A percentile compares a stretch with the other conserved stretches of the same genome.
Evolutionary conservation across 2,888 invertebrate species (phyloP).

Genomic region (Hybos culiciformis): DNA sequence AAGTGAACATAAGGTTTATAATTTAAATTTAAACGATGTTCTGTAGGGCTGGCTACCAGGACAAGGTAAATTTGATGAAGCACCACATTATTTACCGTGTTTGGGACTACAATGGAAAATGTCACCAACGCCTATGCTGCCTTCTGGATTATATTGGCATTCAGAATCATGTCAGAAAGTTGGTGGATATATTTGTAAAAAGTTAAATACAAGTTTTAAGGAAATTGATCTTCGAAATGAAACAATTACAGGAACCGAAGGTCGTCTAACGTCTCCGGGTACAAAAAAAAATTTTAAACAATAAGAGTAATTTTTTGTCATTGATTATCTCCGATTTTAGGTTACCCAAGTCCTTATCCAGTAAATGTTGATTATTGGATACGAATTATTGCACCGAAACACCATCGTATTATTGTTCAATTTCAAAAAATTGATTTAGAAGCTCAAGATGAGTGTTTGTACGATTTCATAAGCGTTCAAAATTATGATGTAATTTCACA

Average conservation of each 20-base stretch:
- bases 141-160: constrained; percentile 60
- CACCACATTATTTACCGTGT: constrained; percentile 32
- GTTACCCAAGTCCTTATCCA: constrained; percentile 57
- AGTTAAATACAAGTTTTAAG: constrained; percentile 30
- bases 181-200: constrained; percentile 57
- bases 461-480: constrained; percentile 59
- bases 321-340: constrained; percentile 12
- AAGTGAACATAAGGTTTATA: not conserved
- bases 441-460: constrained; percentile 61
- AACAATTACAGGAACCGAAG: constrained; percentile 50
- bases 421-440: constrained; percentile 59
- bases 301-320: not conserved
- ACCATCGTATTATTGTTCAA: constrained; percentile 52
- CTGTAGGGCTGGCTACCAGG: constrained; percentile 47
- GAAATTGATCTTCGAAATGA: constrained; percentile 36
- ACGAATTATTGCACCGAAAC: constrained; percentile 48
- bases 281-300: constrained; percentile 1
- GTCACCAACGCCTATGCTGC: constrained; percentile 47
- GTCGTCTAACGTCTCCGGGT: constrained; percentile 52
- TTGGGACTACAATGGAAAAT: constrained; percentile 51
- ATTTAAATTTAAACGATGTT: not conserved
- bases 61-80: constrained; percentile 34
- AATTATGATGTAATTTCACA: constrained; percentile 26
- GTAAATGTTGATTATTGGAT: constrained; percentile 59
- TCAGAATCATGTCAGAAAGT: constrained; percentile 46